Evolutionary conservation across 2,888 invertebrate genomes (phyloP), one percentile per base, ranked within the genome.

Genomic region (Adelphocoris suturalis): DNA sequence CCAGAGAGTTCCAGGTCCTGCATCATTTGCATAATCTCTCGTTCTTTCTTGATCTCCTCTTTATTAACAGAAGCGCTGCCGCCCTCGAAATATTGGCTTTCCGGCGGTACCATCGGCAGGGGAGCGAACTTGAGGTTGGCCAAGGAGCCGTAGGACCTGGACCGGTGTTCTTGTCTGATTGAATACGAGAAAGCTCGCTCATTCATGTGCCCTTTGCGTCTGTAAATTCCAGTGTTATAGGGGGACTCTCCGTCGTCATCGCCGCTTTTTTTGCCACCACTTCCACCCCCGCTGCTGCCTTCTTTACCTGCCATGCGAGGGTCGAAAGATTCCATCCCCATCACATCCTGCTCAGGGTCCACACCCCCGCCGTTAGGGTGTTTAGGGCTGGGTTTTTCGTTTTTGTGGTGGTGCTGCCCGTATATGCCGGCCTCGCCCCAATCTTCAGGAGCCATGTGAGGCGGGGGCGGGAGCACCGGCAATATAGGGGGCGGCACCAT

Each of bases 151-250:
- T 98, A 98, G 92, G 98, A 98, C 91, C 98, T 95, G 93, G 98
- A 98, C 91, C 98, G 95, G 93, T 98, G 98, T 93, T 98, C 98
- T 93, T 98, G 98, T 90, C 98, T 94, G 93, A 98, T 98, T 92
- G 98, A 98, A 94, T 98, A 98, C 90, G 97, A 97, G 93, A 98
- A 98, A 37, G 98, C 98, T 86, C 98, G 95, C 93, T 98, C 98
- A 93, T 98, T 98, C 91, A 98, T 94, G 93, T 98, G 98, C 0
- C 98, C 98, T 92, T 98, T 98, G 93, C 97, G 96, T 92, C 97
- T 95, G 93, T 98, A 98, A 91, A 98, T 98, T n/a, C 97, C 97
- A 0, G 97, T 96, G 86, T 97, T 95, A 92, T 95, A 96, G 13
- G 95, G 95, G 68, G 95, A 95, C 11, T 92, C 91, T 28, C 92